Percentiles rank a stretch among this genome's conserved stretches.
phyloP scores from a whole-genome alignment of 2,113 vertebrate genomes.

The Oostethus manadensis region DNA sequence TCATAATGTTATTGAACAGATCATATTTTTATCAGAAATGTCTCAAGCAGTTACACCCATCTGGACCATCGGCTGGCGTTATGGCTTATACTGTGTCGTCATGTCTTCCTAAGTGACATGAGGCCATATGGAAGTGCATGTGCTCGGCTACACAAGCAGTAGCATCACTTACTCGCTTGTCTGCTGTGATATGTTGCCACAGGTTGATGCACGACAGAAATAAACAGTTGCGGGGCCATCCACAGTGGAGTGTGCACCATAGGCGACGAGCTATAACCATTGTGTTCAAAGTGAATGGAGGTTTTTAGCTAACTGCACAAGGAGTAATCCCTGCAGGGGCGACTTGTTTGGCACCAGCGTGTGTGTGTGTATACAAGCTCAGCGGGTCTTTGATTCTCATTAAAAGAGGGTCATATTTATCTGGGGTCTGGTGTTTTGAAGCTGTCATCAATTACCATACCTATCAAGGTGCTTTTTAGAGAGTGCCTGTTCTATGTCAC shows the following conservation, averaged over 20 bases:
- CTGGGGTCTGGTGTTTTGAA: constrained; percentile 17
- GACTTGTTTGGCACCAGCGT: constrained; percentile 40
- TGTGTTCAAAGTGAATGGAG: constrained; percentile 25
- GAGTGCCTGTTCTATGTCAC: constrained; percentile 45
- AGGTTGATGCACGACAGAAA: background rate
- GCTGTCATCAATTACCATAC: constrained; percentile 63
- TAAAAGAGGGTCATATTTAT: constrained; percentile 64
- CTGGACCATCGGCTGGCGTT: background rate
- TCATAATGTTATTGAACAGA: no score
- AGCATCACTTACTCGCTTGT: background rate
- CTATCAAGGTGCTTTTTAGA: constrained; percentile 52
- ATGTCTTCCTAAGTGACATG: background rate
- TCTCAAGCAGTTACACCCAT: no score
- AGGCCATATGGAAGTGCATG: background rate
- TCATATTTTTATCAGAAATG: no score
- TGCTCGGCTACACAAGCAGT: background rate
- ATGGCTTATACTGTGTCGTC: no score
- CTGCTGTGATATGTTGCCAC: background rate
- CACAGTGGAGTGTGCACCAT: background rate
- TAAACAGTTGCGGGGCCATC: background rate
- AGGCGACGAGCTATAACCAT: constrained; percentile 4
- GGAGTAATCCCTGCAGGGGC: constrained; percentile 55
- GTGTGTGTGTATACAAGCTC: constrained; percentile 39
- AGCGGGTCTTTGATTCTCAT: constrained; percentile 61
- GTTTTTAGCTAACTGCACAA: constrained; percentile 42